Conservation (phyloP, 2,113 vertebrate genomes). For the Eleginops maclovinus region DNA sequence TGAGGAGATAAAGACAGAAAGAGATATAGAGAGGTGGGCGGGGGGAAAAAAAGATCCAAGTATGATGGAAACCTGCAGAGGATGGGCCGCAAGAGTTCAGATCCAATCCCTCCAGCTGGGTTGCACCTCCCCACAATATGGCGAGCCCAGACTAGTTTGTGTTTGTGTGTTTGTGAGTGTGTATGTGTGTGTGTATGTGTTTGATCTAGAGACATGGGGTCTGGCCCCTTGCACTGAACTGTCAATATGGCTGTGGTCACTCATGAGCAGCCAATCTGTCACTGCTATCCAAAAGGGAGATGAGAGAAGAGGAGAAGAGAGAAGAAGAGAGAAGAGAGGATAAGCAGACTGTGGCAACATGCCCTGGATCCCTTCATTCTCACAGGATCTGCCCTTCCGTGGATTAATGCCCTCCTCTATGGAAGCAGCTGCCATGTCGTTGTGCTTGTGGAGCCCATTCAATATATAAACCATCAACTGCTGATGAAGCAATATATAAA, state of each 20-base stretch:
- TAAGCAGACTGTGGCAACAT: conserved; percentile 50
- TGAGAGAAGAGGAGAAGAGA: neutral
- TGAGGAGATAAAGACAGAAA: neutral
- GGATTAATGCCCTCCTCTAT: conserved; percentile 71
- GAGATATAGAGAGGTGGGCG: neutral
- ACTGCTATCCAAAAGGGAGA: conserved; percentile 5
- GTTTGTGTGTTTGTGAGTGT: conserved; percentile 13
- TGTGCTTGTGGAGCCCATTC: conserved; percentile 21
- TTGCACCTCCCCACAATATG: conserved; percentile 73
- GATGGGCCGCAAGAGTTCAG: conserved; percentile 37
- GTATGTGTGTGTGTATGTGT: conserved; percentile 29
- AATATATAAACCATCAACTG: conserved; percentile 44
- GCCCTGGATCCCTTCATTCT: conserved; percentile 58
- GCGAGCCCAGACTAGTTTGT: conserved; percentile 19
- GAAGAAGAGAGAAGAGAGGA: no score
- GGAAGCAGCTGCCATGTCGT: conserved; percentile 53
- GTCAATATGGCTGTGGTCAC: conserved; percentile 66
- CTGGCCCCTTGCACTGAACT: conserved; percentile 53
- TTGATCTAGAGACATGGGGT: conserved; percentile 54
- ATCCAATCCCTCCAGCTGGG: conserved; percentile 70
- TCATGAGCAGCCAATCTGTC: conserved; percentile 57
- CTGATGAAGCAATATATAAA: conserved; percentile 52
- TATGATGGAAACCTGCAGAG: conserved; percentile 38
- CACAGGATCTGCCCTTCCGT: conserved; percentile 53
- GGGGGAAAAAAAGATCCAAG: conserved; percentile 6